Evolutionary conservation across 2,888 invertebrate species (phyloP), one percentile per base, ranked within the genome.

Genomic region (Deilephila porcellus): DNA sequence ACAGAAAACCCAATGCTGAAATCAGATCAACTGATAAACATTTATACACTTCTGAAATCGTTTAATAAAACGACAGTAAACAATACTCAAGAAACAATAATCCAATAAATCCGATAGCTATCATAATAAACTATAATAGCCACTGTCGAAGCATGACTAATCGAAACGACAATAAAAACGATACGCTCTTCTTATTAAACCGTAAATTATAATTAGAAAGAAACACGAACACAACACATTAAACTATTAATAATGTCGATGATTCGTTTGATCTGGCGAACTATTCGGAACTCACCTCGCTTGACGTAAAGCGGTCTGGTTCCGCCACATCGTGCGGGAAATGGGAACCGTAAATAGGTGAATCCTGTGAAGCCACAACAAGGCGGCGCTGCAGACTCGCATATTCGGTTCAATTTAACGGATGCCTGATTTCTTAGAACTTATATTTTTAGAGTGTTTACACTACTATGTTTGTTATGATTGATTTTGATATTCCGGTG

Each of bases 121-220:
- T 29, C 32, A 32, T 29, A 62, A 32, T 29, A 62, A 62, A 62
- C 62, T 32, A 62, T 29, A 62, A 29, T 17, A 37, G 34, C n/a
- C 7, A 67, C 45, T 52, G 45, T 25, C 25, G 67, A 52, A 52
- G 20, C 45, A 25, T 37, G 20, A 67, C 52, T 4, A 52, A 17
- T 67, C 17, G 20, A 6, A 7, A 52, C 45, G 14, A 52, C 52
- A 25, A 52, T 17, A 62, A 62, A 19, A 4, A 20, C 11, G 7
- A 20, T 17, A 45, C 25, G 45, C 17, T 25, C 17, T 45, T 67
- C 52, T 14, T 25, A 52, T 67, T 67, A 45, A 67, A 14, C 25
- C 67, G 45, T 67, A 67, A 52, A 67, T 52, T 67, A 52, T 67
- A 67, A 67, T 63, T 63, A 63, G 63, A 63, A 63, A 63, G 32